A percentile compares a stretch with the other conserved stretches of the same genome.
phyloP scores from a whole-genome alignment of 2,113 vertebrate genomes.

The Columba janthina region DNA sequence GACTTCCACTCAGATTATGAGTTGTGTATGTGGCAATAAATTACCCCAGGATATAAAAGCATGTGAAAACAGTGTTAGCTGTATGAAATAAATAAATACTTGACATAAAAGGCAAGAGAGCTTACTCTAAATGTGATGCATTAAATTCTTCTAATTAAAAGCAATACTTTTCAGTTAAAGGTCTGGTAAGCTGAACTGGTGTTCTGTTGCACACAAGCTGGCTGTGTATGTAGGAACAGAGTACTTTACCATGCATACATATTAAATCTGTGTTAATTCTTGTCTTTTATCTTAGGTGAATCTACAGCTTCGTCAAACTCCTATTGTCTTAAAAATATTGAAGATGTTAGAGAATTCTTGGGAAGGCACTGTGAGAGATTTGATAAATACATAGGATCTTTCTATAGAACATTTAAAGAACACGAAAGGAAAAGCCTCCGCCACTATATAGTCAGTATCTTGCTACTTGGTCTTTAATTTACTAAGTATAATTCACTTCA shows the following conservation, averaged over 20 bases:
- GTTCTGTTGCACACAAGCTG: neutral
- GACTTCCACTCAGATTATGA: neutral
- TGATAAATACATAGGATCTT: conserved; percentile 84
- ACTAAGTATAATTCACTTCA: neutral
- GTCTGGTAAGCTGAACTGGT: neutral
- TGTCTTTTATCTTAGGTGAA: conserved; percentile 72
- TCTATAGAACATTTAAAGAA: conserved; percentile 85
- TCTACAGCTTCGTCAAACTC: conserved; percentile 63
- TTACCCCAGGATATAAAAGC: neutral
- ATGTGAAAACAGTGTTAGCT: neutral
- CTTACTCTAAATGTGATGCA: neutral
- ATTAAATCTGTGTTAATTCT: neutral
- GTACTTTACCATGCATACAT: neutral
- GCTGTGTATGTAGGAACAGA: neutral
- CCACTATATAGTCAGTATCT: conserved; percentile 90
- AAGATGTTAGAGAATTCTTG: conserved; percentile 90
- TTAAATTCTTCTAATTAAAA: neutral
- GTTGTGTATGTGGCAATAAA: neutral
- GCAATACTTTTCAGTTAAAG: neutral
- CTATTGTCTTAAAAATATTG: conserved; percentile 86
- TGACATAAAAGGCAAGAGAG: neutral
- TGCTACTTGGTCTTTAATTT: neutral
- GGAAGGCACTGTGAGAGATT: conserved; percentile 88
- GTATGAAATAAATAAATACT: neutral
- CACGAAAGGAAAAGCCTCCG: conserved; percentile 91